Evolutionary conservation across 2,888 invertebrate species (phyloP).

Genomic region (Ophioninae sp.): DNA sequence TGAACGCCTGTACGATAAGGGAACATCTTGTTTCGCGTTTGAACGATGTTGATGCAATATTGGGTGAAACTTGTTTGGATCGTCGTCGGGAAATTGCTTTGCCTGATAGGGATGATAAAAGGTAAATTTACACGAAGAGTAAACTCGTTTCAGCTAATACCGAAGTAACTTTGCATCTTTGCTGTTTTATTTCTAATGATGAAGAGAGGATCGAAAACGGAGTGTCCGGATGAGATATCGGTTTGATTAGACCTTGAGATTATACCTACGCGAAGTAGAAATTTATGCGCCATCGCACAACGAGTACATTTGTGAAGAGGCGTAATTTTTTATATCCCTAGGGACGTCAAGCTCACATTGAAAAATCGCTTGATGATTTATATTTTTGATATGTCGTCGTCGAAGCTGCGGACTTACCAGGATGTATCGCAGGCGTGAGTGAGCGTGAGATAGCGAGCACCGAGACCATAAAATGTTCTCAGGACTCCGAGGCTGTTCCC

Average conservation of each 20-base stretch:
- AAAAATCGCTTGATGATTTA: constrained; percentile 26
- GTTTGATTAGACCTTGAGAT: constrained; percentile 50
- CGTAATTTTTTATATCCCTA: background rate
- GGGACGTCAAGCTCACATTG: background rate
- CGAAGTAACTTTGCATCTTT: background rate
- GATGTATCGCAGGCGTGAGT: constrained; percentile 96
- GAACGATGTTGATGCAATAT: background rate
- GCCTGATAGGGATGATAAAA: background rate
- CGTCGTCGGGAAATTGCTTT: background rate
- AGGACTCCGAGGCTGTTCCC: constrained; percentile 94
- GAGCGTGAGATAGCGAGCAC: constrained; percentile 93
- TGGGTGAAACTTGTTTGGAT: background rate
- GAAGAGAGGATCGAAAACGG: constrained; percentile 31
- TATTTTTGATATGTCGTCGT: constrained; percentile 49
- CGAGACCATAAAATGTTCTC: constrained; percentile 93
- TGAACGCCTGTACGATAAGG: background rate
- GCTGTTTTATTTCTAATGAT: constrained; percentile 17
- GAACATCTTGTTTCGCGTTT: background rate
- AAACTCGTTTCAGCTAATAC: constrained; percentile 22
- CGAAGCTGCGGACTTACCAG: constrained; percentile 83
- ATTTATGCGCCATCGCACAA: background rate
- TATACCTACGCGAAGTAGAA: background rate
- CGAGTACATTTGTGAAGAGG: too few relatives aligned
- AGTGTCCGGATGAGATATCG: constrained; percentile 19
- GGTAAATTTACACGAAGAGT: constrained; percentile 14